A percentile compares a stretch with the other conserved stretches of the same genome.
These are phyloP conservation scores for Agrypnia vestita DNA, from an alignment of 1,140 invertebrate species.

Conservation along the genomic window DNA sequence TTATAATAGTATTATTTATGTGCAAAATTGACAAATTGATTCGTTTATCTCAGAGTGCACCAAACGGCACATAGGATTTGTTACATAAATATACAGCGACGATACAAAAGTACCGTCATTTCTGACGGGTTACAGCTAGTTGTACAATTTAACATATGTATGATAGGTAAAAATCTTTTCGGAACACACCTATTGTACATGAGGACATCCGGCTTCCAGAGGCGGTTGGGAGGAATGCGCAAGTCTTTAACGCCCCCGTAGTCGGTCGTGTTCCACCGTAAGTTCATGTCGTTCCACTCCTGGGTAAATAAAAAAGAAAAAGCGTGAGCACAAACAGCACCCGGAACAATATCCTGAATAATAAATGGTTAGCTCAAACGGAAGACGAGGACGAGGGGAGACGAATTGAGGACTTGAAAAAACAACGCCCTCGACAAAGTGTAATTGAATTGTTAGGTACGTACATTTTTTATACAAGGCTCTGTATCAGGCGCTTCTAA, in stretches of 20 bases:
- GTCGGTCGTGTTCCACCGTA: conserved; percentile 96
- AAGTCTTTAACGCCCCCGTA: conserved; percentile 98
- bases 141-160: no score
- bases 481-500: no score
- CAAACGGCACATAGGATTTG: no score
- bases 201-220: conserved; percentile 99
- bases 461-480: no score
- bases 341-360: conserved; percentile 34
- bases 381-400: neutral
- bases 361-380: conserved; percentile 15
- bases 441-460: neutral
- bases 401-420: conserved; percentile 8
- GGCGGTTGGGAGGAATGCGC: conserved; percentile 93
- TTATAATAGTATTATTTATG: no score
- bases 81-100: no score
- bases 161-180: no score
- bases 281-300: conserved; percentile 99
- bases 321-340: conserved; percentile 17
- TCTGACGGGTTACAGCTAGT: no score
- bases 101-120: no score
- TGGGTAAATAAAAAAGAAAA: conserved; percentile 66
- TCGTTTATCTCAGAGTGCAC: no score
- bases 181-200: conserved; percentile 96
- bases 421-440: neutral
- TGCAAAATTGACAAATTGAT: no score